Percentiles rank a stretch among this genome's conserved stretches.
These are phyloP conservation scores for Garra rufa DNA, from an alignment of 2,113 vertebrate species.

Conservation along the genomic window DNA sequence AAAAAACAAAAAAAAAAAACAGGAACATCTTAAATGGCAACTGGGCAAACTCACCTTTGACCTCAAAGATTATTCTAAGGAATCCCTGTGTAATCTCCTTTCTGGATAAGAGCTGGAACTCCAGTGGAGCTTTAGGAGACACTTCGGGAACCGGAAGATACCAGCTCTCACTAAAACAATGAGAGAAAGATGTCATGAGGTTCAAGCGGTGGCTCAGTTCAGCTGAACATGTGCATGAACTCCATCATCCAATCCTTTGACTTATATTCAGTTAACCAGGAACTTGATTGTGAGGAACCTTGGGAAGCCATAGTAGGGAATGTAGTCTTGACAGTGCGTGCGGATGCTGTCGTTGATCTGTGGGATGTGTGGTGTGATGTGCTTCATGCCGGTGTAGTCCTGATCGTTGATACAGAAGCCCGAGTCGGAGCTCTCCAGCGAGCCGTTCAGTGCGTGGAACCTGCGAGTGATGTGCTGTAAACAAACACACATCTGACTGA, in stretches of 20 bases:
- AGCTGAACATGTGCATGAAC: too few species aligned
- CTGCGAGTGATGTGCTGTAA: slow-evolving; percentile 84
- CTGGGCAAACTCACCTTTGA: slow-evolving; percentile 84
- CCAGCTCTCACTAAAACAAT: slow-evolving; percentile 89
- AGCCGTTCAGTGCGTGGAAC: slow-evolving; percentile 86
- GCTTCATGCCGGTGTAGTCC: slow-evolving; percentile 89
- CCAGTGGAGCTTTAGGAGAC: slow-evolving; percentile 79
- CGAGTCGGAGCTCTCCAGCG: slow-evolving; percentile 85
- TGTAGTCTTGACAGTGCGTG: slow-evolving; percentile 80
- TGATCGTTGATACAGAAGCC: slow-evolving; percentile 97
- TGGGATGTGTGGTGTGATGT: slow-evolving; percentile 86
- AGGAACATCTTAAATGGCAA: too few species aligned
- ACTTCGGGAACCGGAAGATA: slow-evolving; percentile 89
- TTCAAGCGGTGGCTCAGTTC: too few species aligned
- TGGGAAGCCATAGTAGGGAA: slow-evolving; percentile 92
- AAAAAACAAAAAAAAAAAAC: too few species aligned
- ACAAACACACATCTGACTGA: background rate
- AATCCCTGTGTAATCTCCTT: slow-evolving; percentile 82
- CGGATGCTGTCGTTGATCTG: slow-evolving; percentile 90
- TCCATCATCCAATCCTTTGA: too few species aligned
- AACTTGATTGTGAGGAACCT: slow-evolving; percentile 95
- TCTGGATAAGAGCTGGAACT: slow-evolving; percentile 85
- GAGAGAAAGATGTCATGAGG: background rate
- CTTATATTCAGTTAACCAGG: slow-evolving; percentile 88
- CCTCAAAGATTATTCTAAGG: slow-evolving; percentile 85